Evolutionary conservation across 2,113 vertebrate species (phyloP).

Genomic region (Zootoca vivipara): DNA sequence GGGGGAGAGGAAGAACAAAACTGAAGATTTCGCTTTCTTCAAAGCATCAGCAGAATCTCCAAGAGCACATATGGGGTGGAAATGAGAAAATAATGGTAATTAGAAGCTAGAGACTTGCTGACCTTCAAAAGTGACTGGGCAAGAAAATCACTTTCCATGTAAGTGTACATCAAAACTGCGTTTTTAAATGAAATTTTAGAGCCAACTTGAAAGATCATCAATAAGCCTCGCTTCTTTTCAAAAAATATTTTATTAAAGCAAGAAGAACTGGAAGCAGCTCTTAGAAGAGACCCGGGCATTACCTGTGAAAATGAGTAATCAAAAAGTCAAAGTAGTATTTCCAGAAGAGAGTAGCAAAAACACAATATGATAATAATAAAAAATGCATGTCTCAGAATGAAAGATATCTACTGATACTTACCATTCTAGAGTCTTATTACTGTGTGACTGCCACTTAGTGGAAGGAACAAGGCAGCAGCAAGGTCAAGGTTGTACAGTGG

Average conservation of each 20-base stretch:
- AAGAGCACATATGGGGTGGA: not conserved
- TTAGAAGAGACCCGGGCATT: slow-evolving; percentile 34
- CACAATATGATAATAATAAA: not conserved
- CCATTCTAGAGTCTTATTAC: not conserved
- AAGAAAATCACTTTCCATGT: slow-evolving; percentile 58
- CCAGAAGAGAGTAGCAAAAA: not conserved
- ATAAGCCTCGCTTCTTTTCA: slow-evolving; percentile 45
- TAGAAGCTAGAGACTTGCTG: slow-evolving; percentile 65
- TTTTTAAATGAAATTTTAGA: slow-evolving; percentile 60
- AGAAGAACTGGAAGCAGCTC: not conserved
- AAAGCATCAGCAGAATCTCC: slow-evolving; percentile 45
- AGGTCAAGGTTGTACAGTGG: not conserved
- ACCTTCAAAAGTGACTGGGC: slow-evolving; percentile 55
- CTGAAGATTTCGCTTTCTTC: not conserved
- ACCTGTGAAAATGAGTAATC: not conserved
- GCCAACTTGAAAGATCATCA: slow-evolving; percentile 41
- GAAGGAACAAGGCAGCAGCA: too few species aligned
- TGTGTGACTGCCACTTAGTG: too few species aligned
- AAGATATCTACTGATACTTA: fast-evolving
- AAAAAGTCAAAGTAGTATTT: slow-evolving; percentile 32
- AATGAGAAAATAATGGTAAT: slow-evolving; percentile 53
- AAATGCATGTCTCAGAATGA: not conserved
- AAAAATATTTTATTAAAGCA: slow-evolving; percentile 36
- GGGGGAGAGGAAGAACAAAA: not conserved
- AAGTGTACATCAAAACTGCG: slow-evolving; percentile 54